Percentiles rank a stretch among this genome's conserved stretches.
phyloP scores from a whole-genome alignment of 2,888 invertebrate species.

The Stegophylla sp. region DNA sequence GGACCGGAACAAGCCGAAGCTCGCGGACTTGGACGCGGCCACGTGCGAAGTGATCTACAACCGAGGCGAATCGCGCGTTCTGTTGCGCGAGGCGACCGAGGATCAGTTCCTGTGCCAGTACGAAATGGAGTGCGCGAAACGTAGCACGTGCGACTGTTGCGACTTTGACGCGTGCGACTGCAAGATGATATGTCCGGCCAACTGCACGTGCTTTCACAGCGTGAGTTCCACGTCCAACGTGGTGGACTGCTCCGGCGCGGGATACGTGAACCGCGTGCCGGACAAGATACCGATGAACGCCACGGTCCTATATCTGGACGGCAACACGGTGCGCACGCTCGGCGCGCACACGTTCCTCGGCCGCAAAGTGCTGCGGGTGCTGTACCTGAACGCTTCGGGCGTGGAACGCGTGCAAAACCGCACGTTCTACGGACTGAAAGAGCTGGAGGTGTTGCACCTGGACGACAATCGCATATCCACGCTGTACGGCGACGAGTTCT shows the following conservation, averaged over 20 bases:
- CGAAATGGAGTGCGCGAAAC: slow-evolving; percentile 82
- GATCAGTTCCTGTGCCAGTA: slow-evolving; percentile 86
- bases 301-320: slow-evolving; percentile 85
- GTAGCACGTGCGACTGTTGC: slow-evolving; percentile 80
- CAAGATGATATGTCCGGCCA: slow-evolving; percentile 87
- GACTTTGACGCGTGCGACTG: slow-evolving; percentile 92
- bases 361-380: slow-evolving; percentile 76
- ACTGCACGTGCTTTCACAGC: slow-evolving; percentile 89
- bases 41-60: slow-evolving; percentile 82
- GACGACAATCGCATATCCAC: slow-evolving; percentile 76
- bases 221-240: slow-evolving; percentile 86
- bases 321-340: slow-evolving; percentile 78
- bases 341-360: slow-evolving; percentile 86
- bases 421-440: slow-evolving; percentile 83
- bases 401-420: slow-evolving; percentile 81
- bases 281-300: slow-evolving; percentile 89
- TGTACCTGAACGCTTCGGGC: slow-evolving; percentile 80
- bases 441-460: slow-evolving; percentile 77
- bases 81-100: slow-evolving; percentile 78
- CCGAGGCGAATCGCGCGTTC: slow-evolving; percentile 76
- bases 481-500: slow-evolving; percentile 81
- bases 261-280: slow-evolving; percentile 75
- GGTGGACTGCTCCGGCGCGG: slow-evolving; percentile 79
- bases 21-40: slow-evolving; percentile 83
- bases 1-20: slow-evolving; percentile 79